Evolutionary conservation across 2,888 invertebrate species (phyloP), one percentile per base, ranked within the genome.

Genomic region (Strigamia crassipes): DNA sequence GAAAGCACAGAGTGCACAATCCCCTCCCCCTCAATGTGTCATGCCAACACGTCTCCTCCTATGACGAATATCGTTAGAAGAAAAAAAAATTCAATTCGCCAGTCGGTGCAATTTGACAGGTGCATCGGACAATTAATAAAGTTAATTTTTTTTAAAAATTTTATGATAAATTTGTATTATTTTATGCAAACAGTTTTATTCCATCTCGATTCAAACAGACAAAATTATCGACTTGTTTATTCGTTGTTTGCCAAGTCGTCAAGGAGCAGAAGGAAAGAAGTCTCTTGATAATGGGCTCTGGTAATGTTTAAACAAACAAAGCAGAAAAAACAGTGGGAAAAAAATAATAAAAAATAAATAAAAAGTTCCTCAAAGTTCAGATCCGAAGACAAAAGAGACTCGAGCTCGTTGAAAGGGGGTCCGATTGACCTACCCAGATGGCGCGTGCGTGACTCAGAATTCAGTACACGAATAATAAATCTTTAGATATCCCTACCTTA

Each of bases 361-460:
- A 38, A 38, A 38, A 38, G 21, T 56, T 56, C 27, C 27, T 12
- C 73, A 73, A 73, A 73, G 73, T 56, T 56, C 27, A 73, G 12
- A 12, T 31, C 10, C 31, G n/a, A n/a, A 73, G 73, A 73, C 73
- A 73, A 73, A 73, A 73, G 66, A 66, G 10, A 9, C 66, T 66
- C 5, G 23, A 15, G 23, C 27, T 73, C 2, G 21, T 27, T 27
- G 73, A 31, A 73, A 73, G 31, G 73, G 73, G 31, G 73, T 31
- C 73, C 73, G 15, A 73, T 23, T 73, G 73, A 73, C 73, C 73
- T 73, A 73, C 73, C 66, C 73, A 73, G 73, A 73, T 73, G 73
- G 73, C 73, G 73, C 73, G 73, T 73, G 73, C 73, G 73, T 73
- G 73, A 73, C 73, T 73, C 73, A 73, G 73, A 73, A 73, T 73